Evolutionary conservation across 2,113 vertebrate species (phyloP), one percentile per base, ranked within the genome.

Genomic region (Varanus salvator): DNA sequence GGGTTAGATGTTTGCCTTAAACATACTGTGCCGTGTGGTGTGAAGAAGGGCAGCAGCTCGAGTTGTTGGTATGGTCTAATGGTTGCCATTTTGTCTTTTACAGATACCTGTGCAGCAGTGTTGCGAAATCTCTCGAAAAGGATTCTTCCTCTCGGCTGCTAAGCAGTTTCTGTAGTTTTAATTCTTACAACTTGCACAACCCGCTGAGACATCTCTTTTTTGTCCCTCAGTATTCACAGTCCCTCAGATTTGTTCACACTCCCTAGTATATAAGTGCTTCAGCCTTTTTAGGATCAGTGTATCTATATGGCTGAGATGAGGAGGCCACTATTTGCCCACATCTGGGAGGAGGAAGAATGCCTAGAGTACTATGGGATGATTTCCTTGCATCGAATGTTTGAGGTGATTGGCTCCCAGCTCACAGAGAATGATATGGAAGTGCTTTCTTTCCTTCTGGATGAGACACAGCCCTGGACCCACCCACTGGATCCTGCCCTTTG

Each of bases 321-420:
- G 88, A 94, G 93, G 75, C 92, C 92, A 31, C 85, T 88, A 4
- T 90, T 90, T 89, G 95, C 95, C 19, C 94, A 97, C 71, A 93
- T 93, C 92, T 99, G 98, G 98, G 98, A 98, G 91, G 98, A 98
- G 96, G 98, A 98, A 0, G 98, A 98, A 77, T 98, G 98, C 93
- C 94, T 98, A 78, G 97, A 97, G 89, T 98, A 98, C 93, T 98
- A 98, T 89, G 98, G 98, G 89, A 98, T 98, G 98, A 93, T 98
- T 90, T 98, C 98, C 66, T 97, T 98, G 87, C 98, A 98, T 88
- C 98, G 97, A 86, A 95, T 99, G 90, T 98, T 98, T 95, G 97
- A 98, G 91, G 95, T 98, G 52, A 97, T 99, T 82, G 98, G 98
- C 88, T 97, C 97, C 88, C 98, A 99, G 88, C 96, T 99, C 92